Evolutionary conservation across 2,113 vertebrate species (phyloP).

Genomic region (Uropsilus gracilis): DNA sequence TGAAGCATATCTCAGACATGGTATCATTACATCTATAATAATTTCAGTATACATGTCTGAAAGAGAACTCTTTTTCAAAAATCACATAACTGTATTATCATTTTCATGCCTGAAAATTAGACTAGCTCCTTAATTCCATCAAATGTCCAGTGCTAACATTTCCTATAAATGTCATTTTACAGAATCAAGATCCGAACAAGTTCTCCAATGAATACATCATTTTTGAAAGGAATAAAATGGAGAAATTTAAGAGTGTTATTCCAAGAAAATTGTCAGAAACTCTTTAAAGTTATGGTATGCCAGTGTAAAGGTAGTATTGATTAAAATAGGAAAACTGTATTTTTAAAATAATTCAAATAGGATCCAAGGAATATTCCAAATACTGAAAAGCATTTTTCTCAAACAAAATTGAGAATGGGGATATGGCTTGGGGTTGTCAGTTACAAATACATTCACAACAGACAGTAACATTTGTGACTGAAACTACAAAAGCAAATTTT

Average conservation of each 20-base stretch:
- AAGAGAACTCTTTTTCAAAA: background rate
- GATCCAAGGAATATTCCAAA: background rate
- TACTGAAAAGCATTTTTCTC: background rate
- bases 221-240: background rate
- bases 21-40: background rate
- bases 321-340: background rate
- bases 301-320: background rate
- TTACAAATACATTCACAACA: background rate
- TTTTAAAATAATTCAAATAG: background rate
- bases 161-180: background rate
- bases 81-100: background rate
- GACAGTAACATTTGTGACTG: background rate
- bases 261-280: background rate
- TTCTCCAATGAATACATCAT: background rate
- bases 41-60: background rate
- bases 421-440: background rate
- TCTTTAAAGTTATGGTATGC: background rate
- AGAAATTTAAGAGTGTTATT: slow-evolving; percentile 3
- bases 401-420: background rate
- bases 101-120: slow-evolving; percentile 26
- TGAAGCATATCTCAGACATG: background rate
- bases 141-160: background rate
- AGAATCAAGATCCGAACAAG: background rate
- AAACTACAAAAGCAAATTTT: slow-evolving; percentile 11
- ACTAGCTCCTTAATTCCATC: background rate